phyloP scores from a whole-genome alignment of 2,113 vertebrate genomes.

The Galbula dea region DNA sequence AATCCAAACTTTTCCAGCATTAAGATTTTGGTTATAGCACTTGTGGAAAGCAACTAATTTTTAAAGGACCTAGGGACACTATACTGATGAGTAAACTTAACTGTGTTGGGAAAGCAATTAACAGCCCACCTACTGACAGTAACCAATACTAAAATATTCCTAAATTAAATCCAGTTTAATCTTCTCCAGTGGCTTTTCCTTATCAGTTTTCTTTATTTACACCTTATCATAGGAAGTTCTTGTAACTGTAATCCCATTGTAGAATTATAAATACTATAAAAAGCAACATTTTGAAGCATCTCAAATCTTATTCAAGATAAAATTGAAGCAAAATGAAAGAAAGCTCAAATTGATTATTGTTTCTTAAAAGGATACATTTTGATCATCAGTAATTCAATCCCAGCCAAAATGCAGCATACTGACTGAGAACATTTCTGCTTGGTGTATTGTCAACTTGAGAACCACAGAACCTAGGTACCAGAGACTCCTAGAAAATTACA shows the following conservation, averaged over 20 bases:
- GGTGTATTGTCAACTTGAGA: background rate
- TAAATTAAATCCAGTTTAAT: background rate
- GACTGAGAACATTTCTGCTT: background rate
- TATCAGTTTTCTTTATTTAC: background rate
- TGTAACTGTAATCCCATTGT: background rate
- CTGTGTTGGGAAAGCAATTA: background rate
- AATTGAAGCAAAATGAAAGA: background rate
- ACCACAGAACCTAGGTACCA: background rate
- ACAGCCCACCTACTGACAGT: background rate
- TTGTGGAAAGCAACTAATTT: background rate
- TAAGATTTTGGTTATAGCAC: background rate
- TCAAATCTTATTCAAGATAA: background rate
- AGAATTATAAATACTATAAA: background rate
- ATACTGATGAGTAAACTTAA: background rate
- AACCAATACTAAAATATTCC: background rate
- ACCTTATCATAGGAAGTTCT: background rate
- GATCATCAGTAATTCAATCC: background rate
- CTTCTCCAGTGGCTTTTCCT: background rate
- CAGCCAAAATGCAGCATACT: background rate
- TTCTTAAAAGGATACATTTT: background rate
- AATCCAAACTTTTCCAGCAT: background rate
- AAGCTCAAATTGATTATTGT: background rate
- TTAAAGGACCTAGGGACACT: background rate
- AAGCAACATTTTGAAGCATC: background rate
- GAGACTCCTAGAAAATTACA: background rate